Conservation (phyloP, 2,797 vertebrate species). For the Falco novaeseelandiae region DNA sequence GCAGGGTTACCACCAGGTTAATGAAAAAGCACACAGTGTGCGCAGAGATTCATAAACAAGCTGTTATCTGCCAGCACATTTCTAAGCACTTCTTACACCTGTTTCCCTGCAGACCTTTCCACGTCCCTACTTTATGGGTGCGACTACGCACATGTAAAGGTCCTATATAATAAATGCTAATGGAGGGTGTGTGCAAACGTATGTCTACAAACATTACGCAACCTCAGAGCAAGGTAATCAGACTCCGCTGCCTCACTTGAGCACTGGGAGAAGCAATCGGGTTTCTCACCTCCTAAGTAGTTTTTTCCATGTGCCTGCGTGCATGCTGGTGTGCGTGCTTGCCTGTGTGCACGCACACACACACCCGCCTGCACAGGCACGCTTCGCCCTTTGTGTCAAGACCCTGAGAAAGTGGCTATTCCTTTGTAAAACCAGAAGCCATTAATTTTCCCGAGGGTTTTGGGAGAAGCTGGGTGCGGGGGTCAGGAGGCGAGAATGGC, state of each 20-base stretch:
- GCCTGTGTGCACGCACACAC: background rate
- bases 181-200: fast-evolving
- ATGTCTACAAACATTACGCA: background rate
- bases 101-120: background rate
- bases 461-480: background rate
- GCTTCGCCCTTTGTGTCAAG: fast-evolving
- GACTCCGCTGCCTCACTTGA: background rate
- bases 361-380: fast-evolving
- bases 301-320: background rate
- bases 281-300: background rate
- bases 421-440: background rate
- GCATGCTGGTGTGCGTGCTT: background rate
- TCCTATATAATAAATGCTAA: background rate
- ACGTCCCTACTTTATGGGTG: background rate
- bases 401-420: background rate
- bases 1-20: background rate
- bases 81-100: background rate
- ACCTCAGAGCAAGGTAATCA: background rate
- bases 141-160: fast-evolving
- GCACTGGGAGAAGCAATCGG: fast-evolving
- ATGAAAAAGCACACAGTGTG: background rate
- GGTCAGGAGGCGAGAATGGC: background rate
- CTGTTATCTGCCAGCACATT: background rate
- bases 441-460: background rate
- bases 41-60: conserved; percentile 9